Evolutionary conservation across 2,888 invertebrate species (phyloP), one percentile per base, ranked within the genome.

Genomic region (Melanophora roralis): DNA sequence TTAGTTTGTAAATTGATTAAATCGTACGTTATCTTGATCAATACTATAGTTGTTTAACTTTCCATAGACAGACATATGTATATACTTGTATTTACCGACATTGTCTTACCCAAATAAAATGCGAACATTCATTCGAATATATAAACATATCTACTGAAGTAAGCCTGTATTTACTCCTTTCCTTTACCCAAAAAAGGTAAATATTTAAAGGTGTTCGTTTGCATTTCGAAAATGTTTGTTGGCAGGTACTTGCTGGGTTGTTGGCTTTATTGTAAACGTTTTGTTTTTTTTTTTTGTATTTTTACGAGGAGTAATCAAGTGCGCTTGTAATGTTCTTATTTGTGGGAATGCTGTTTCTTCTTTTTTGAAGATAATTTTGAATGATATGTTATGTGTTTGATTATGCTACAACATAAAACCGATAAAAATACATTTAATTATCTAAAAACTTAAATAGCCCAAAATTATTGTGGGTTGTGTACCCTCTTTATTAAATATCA

Each of bases 1-100:
- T 71, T 71, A 53, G 71, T 57, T 49, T 62, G 57, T 59, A 59
- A 71, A 64, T 71, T 49, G 76, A 76, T 78, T 78, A 60, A 65
- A 65, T n/a, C 14, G 59, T 40, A 55, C 53, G 19, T 81, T 76
- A 82, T 81, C 81, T 79, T 80, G 81, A 81, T 82, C 82, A 75
- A 82, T 80, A 73, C 60, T 65, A 67, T 65, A 67, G 57, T 72
- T 77, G 57, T 78, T 64, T 69, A 68, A 53, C 65, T 67, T 55
- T 55, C 21, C 19, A 60, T 49, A 27, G 32, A 27, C 59, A 67
- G 19, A 59, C 57, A 47, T 14, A 43, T 45, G 49, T 45, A 9
- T 34, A 27, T 27, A 59, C 57, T 45, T 14, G 43, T 45, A 64
- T 45, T 36, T 34, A 27, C 27, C 27, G 27, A 27, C 38, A 47